Base-by-base conservation (phyloP, 2,888 invertebrate species). In the Acanthosepion pharaonis region DNA sequence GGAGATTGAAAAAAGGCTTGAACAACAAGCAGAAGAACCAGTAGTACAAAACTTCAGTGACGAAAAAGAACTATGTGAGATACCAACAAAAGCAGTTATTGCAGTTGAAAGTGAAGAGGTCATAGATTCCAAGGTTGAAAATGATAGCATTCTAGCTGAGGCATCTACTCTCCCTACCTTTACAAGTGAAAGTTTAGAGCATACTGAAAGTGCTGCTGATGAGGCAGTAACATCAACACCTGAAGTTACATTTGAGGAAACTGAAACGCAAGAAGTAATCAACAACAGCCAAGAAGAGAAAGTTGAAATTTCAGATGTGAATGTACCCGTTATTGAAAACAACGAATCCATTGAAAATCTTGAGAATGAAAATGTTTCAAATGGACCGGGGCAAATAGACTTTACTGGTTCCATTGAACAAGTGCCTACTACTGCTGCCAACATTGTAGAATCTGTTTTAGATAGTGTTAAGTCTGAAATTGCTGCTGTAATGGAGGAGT, bases 401-500 rank as follows among this genome's bases (percentile, higher is more conserved):
- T 42, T 93, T 93, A 53, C 93, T 93, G 93, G 93, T 53, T 51
- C 93, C 53, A 53, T 25, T 93, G 93, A 93, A 93, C 51, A 93
- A 93, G 93, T 93, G 93, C 51, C 51, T 93, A n/a, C 53, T 93
- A 53, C 93, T 93, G 93, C 49, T 93, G 93, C 49, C 53, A 53
- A 93, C 51, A 25, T 78, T 78, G 78, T 53, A 93, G 93, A 93
- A 93, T 93, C 93, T 93, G 53, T 93, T 51, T 49, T 93, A 93
- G 93, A 53, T 28, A 93, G 53, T 53, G 93, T 53, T 49, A 93
- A 93, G n/a, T 93, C 93, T 51, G 93, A 93, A 93, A 51, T 93
- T 53, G 49, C 94, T 42, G 94, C 59, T 94, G 94, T 59, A 64
- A 93, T 25, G 93, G 94, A 94, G 94, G 94, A 42, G 59, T 94